These are phyloP conservation scores for Itoplectis maculator DNA, from an alignment of 2,888 invertebrate species.

Conservation along the genomic window DNA sequence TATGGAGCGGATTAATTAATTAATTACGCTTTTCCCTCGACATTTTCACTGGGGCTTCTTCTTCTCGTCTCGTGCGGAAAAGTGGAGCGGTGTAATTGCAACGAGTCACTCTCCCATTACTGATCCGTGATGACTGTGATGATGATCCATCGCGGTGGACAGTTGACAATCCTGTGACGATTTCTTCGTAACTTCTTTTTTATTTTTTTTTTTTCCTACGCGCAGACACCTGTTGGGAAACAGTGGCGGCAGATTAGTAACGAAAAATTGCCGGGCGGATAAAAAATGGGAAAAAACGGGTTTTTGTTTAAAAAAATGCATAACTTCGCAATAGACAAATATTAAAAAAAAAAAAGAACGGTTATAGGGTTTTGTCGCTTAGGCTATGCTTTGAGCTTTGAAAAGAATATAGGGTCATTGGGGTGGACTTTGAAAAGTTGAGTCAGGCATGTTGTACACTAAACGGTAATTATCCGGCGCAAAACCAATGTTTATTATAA, in stretches of 20 bases:
- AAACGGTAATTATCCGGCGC: too few relatives aligned
- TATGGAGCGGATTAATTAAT: slow-evolving; percentile 45
- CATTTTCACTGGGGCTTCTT: slow-evolving; percentile 51
- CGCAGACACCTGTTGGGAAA: slow-evolving; percentile 29
- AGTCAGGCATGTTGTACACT: too few relatives aligned
- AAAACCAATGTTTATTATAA: too few relatives aligned
- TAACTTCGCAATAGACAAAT: too few relatives aligned
- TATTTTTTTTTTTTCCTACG: not conserved
- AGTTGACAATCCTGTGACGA: not conserved
- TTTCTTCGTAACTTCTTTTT: not conserved
- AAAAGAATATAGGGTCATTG: too few relatives aligned
- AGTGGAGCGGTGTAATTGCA: slow-evolving; percentile 40
- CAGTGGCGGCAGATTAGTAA: slow-evolving; percentile 10
- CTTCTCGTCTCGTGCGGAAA: slow-evolving; percentile 21
- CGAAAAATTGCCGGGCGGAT: slow-evolving; percentile 51
- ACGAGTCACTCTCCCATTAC: slow-evolving; percentile 3
- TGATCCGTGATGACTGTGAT: slow-evolving; percentile 14
- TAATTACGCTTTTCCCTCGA: slow-evolving; percentile 60
- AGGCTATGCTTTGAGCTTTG: too few relatives aligned
- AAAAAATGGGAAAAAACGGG: too few relatives aligned
- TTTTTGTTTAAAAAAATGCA: too few relatives aligned
- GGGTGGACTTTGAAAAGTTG: too few relatives aligned
- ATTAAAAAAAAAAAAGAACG: too few relatives aligned
- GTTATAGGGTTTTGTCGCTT: too few relatives aligned
- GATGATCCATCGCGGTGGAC: not conserved